phyloP scores from a whole-genome alignment of 1,140 invertebrate species.

The Calycopis cecrops region DNA sequence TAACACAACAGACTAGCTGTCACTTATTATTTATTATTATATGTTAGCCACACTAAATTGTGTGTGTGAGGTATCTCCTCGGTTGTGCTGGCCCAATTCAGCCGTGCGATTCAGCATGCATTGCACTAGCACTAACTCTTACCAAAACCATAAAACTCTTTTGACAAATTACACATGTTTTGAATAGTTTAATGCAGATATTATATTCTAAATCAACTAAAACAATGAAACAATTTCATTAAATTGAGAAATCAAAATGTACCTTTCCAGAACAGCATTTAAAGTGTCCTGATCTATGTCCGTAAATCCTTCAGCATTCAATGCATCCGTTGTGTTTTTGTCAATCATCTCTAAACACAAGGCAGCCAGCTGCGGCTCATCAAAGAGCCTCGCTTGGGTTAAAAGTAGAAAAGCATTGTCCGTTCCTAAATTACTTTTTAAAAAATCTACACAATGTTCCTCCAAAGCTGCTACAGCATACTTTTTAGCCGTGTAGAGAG shows the following conservation, averaged over 20 bases:
- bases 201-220: too few species aligned
- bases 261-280: slow-evolving; percentile 84
- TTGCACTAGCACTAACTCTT: too few species aligned
- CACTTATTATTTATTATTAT: too few species aligned
- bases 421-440: slow-evolving; percentile 85
- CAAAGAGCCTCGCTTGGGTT: slow-evolving; percentile 87
- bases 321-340: slow-evolving; percentile 87
- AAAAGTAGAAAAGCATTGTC: slow-evolving; percentile 92
- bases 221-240: too few species aligned
- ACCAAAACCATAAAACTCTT: too few species aligned
- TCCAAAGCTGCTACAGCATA: slow-evolving; percentile 90
- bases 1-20: too few species aligned
- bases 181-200: too few species aligned
- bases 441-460: slow-evolving; percentile 89
- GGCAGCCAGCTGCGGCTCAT: slow-evolving; percentile 85
- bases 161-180: too few species aligned
- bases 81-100: too few species aligned
- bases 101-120: too few species aligned
- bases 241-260: slow-evolving; percentile 6
- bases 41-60: too few species aligned
- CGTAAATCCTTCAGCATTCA: slow-evolving; percentile 90
- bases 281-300: slow-evolving; percentile 92
- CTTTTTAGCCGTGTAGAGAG: slow-evolving; percentile 91
- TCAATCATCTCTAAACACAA: slow-evolving; percentile 91
- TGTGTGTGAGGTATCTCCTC: too few species aligned